Evolutionary conservation across 2,888 invertebrate genomes (phyloP), one percentile per base, ranked within the genome.

Genomic region (Nineta flava): DNA sequence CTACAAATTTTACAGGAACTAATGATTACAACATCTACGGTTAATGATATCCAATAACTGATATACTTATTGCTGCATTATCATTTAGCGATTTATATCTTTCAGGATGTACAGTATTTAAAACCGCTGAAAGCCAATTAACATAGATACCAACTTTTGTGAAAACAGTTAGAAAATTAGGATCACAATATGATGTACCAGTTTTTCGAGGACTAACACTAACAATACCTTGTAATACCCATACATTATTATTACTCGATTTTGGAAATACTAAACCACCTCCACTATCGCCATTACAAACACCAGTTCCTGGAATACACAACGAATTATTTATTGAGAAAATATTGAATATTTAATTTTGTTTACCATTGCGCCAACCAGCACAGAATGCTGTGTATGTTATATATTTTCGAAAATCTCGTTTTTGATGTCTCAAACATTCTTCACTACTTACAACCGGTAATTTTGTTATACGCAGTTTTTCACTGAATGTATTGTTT

Each of bases 201-300:
- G 60, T 50, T 52, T 63, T 60, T 46, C 69, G 58, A 9, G 68
- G 69, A 53, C 69, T 66, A 32, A 72, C 61, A 50, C 71, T 71
- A 0, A 73, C 71, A 10, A 73, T 57, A 7, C 72, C 73, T 57
- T 71, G 61, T 3, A 69, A 55, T 12, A 62, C 57, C 60, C 61
- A 62, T 55, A 53, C 53, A 1, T 52, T 53, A n/a, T 50, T 45
- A 38, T 57, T 52, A 31, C 67, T 66, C 32, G 65, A 54, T 2
- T 62, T 64, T 17, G 67, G 65, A 38, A 76, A 62, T 0, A 71
- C 65, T 1, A 79, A 62, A 15, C 79, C 80, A 13, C 78, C 77
- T 0, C 79, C 79, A 53, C 78, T 78, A 57, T 79, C 79, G 0
- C 79, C 79, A 57, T 78, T 78, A 42, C 77, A 74, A 17, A 76